Evolutionary conservation across 2,888 invertebrate species (phyloP).

Genomic region (Neelides folsomi): DNA sequence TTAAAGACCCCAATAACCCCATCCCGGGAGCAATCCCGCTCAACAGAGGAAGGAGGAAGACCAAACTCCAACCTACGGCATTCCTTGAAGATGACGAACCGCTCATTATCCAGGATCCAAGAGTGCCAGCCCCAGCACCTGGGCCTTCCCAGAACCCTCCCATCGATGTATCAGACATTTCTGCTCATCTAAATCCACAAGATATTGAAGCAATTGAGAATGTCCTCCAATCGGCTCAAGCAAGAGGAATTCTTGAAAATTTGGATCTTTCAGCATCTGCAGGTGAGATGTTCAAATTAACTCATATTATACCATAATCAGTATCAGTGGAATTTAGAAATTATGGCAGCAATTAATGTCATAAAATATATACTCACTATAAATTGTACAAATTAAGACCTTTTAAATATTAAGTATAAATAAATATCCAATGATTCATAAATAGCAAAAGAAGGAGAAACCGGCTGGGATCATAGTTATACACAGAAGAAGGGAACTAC

Average conservation of each 20-base stretch:
- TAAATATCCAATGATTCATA: no score
- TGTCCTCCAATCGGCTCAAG: conserved; percentile 43
- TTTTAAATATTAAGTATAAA: no score
- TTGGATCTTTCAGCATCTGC: conserved; percentile 3
- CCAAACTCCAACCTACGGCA: conserved; percentile 16
- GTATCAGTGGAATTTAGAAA: no score
- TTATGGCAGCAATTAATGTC: no score
- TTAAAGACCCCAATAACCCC: conserved; percentile 22
- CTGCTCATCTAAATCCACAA: conserved; percentile 40
- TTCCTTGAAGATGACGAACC: conserved; percentile 6
- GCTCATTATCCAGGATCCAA: background rate
- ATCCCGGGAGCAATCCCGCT: conserved; percentile 15
- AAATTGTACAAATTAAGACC: no score
- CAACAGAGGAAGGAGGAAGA: conserved; percentile 15
- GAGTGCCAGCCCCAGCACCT: background rate
- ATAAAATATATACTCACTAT: no score
- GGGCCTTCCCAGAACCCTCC: background rate
- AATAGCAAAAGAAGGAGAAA: background rate
- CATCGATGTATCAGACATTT: background rate
- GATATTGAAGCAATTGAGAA: conserved; percentile 43
- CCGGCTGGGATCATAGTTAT: conserved; percentile 22
- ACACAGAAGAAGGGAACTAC: conserved; percentile 1
- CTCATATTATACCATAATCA: no score
- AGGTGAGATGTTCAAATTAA: no score
- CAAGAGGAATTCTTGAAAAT: conserved; percentile 43